A percentile compares a stretch with the other conserved stretches of the same genome.
These are phyloP conservation scores for Anorthoa munda DNA, from an alignment of 2,888 invertebrate genomes.

Conservation along the genomic window DNA sequence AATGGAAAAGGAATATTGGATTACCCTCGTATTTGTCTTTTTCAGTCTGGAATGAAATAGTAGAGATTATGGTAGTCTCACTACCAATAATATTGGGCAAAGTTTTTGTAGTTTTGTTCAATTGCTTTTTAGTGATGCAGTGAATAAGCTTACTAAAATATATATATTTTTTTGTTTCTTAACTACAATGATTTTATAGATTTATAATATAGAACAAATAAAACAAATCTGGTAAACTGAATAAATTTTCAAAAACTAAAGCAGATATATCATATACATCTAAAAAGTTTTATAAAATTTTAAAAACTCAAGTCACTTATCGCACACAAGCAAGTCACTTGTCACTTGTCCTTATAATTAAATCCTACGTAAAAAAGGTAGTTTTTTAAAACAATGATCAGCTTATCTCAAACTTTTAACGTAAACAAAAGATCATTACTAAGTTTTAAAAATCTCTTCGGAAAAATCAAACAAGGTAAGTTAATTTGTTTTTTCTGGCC, in stretches of 20 bases:
- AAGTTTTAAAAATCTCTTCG: constrained; percentile 19
- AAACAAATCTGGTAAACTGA: no score
- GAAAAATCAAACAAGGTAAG: constrained; percentile 5
- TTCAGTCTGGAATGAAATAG: constrained; percentile 12
- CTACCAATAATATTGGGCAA: not conserved
- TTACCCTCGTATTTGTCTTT: constrained; percentile 42
- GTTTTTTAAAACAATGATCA: not conserved
- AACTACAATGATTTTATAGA: no score
- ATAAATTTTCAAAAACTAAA: no score
- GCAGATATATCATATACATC: no score
- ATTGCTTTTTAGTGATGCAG: not conserved
- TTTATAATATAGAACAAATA: no score
- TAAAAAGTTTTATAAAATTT: not conserved
- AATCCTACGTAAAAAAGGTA: not conserved
- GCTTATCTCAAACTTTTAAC: constrained; percentile 29
- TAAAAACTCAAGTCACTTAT: not conserved
- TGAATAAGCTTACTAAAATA: not conserved
- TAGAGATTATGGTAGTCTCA: constrained; percentile 4
- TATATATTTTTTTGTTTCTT: not conserved
- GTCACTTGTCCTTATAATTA: no score
- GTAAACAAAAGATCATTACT: constrained; percentile 36
- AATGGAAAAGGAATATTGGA: constrained; percentile 39
- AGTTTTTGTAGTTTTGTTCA: not conserved
- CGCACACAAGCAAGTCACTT: no score
- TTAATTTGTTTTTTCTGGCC: not conserved